Evolutionary conservation across 2,113 vertebrate genomes (phyloP).

Genomic region (Polypterus senegalus): DNA sequence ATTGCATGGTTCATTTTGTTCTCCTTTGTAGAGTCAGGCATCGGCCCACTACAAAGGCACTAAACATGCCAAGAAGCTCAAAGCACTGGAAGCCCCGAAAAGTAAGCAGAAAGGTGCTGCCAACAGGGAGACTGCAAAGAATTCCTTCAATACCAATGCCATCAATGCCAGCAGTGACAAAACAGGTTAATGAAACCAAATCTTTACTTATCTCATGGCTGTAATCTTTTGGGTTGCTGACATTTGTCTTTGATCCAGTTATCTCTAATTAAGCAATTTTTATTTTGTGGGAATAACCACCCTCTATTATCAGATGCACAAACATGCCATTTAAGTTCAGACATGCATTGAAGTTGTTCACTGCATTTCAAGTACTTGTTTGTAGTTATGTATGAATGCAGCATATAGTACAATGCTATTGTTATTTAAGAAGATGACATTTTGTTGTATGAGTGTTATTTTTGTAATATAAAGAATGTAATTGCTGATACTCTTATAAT

Average conservation of each 20-base stretch:
- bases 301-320: no score
- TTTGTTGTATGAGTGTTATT: no score
- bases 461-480: no score
- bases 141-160: constrained; percentile 65
- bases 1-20: constrained; percentile 71
- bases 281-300: no score
- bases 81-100: constrained; percentile 88
- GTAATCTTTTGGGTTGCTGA: constrained; percentile 6
- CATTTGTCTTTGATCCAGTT: neutral
- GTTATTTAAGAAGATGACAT: no score
- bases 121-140: constrained; percentile 57
- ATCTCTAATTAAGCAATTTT: no score
- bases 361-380: no score
- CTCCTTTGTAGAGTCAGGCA: constrained; percentile 90
- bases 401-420: no score
- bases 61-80: constrained; percentile 98
- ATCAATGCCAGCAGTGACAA: constrained; percentile 66
- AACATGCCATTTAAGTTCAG: no score
- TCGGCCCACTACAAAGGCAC: constrained; percentile 98
- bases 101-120: constrained; percentile 77
- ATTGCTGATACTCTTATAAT: no score
- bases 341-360: no score
- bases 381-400: no score
- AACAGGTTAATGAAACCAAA: constrained; percentile 67
- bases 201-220: constrained; percentile 35